Conservation (phyloP, 2,888 invertebrate genomes). For the Loripinus fragilis region DNA sequence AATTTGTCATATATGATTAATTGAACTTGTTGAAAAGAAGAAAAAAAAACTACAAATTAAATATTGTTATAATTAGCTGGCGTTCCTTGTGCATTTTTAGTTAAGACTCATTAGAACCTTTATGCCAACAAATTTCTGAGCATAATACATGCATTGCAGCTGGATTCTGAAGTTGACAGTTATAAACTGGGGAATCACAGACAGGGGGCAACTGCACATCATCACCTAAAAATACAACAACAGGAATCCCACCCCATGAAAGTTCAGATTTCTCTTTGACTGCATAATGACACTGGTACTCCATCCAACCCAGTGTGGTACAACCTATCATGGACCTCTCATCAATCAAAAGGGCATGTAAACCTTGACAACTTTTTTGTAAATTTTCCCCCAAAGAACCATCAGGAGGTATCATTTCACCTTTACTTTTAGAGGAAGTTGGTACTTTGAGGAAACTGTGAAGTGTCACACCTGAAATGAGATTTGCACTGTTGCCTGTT, state of each 20-base stretch:
- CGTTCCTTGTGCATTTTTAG: no score
- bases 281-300: constrained; percentile 32
- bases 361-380: constrained; percentile 44
- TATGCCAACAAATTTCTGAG: no score
- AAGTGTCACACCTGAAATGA: constrained; percentile 55
- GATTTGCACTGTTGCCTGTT: constrained; percentile 62
- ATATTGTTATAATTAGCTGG: no score
- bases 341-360: constrained; percentile 54
- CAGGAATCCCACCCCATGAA: constrained; percentile 55
- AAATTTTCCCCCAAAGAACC: constrained; percentile 43
- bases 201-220: constrained; percentile 56
- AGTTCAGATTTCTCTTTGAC: no score
- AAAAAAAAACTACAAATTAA: no score
- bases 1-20: no score
- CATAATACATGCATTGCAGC: no score
- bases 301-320: constrained; percentile 51
- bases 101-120: no score
- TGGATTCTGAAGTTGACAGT: no score
- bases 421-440: constrained; percentile 26
- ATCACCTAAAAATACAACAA: constrained; percentile 55
- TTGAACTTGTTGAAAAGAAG: no score
- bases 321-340: constrained; percentile 43
- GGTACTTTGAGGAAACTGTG: constrained; percentile 61
- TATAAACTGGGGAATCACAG: constrained; percentile 44
- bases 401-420: constrained; percentile 55